Base-by-base conservation (phyloP, 2,797 vertebrate genomes). In the Tangara arthus region DNA sequence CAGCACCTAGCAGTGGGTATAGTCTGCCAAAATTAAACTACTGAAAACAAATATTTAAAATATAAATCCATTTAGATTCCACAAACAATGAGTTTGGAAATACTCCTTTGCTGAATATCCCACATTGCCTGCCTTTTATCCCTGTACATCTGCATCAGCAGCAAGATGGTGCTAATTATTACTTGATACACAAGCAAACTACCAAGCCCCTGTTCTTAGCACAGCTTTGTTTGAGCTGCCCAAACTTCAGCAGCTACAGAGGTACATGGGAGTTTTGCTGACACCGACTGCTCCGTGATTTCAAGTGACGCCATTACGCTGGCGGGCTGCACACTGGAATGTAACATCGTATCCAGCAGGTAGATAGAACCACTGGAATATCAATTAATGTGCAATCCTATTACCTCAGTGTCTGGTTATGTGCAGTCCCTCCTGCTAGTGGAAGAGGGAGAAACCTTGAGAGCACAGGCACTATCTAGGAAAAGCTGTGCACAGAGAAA, bases 331-430 rank as follows among this genome's bases (percentile, higher is more conserved):
- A 0, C 49, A 0, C 56, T 56, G 72, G 75, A 79, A 81, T 32
- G 37, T 53, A 84, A 69, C 12, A 46, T 44, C 46, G 19, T 64
- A 79, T 82, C 88, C 90, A 90, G 71, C 78, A 95, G 79, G 87
- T 91, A 97, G 92, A 95, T 82, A 80, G 49, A 89, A 64, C 83
- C 82, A 39, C 95, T 96, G 97, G 95, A 94, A 95, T 95, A 94
- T 64, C 91, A 91, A 85, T 97, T 92, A 91, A 82, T n/a, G 61
- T 24, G 49, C n/a, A 23, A 82, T 95, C 91, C 88, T 87, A 89
- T 97, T 95, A 97, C 96, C 96, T 97, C 96, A 97, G 92, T 93
- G 97, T 97, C 96, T 97, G 90, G 96, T 89, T 91, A 97, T 95
- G 95, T 20, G 28, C 42, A 39, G 57, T 47, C 87, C 81, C 94